phyloP scores from a whole-genome alignment of 2,888 invertebrate species.

The Caenorhabditis sp. region DNA sequence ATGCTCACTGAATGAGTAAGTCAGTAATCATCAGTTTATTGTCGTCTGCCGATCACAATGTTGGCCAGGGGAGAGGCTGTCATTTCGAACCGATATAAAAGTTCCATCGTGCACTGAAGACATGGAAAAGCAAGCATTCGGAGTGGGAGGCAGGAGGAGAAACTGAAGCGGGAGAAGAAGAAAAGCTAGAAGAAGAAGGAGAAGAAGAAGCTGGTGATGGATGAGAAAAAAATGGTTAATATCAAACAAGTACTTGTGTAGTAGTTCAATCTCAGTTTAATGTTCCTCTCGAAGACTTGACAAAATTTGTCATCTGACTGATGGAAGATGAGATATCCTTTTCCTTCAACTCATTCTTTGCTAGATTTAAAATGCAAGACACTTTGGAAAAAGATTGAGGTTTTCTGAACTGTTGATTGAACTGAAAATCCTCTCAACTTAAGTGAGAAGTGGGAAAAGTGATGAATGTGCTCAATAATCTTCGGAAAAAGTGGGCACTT shows the following conservation, averaged over 20 bases:
- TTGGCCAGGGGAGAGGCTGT: slow-evolving; percentile 15
- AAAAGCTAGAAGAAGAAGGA: slow-evolving; percentile 5
- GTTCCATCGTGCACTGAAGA: slow-evolving; percentile 35
- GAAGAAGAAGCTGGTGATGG: slow-evolving; percentile 36
- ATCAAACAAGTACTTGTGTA: slow-evolving; percentile 47
- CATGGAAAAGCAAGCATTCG: slow-evolving; percentile 36
- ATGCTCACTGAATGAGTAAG: slow-evolving; percentile 20
- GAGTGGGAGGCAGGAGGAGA: slow-evolving; percentile 14
- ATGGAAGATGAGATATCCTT: slow-evolving; percentile 29
- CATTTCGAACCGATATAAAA: slow-evolving; percentile 54
- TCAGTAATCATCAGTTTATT: slow-evolving; percentile 57
- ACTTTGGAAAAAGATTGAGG: slow-evolving; percentile 18
- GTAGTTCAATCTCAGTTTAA: slow-evolving; percentile 46
- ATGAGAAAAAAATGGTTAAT: slow-evolving; percentile 45
- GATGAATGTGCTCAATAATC: slow-evolving; percentile 52
- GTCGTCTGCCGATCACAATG: slow-evolving; percentile 38
- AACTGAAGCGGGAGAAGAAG: neutral
- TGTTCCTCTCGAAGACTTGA: slow-evolving; percentile 13
- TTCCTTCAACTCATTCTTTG: slow-evolving; percentile 1
- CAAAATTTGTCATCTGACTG: slow-evolving; percentile 38
- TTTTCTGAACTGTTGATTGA: neutral
- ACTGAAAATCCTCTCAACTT: too few species aligned
- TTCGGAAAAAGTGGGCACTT: slow-evolving; percentile 42
- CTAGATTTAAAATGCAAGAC: slow-evolving; percentile 8
- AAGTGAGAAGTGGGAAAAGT: slow-evolving; percentile 5